These are phyloP conservation scores for Drosophila kokeensis DNA, from an alignment of 2,888 invertebrate genomes.

Conservation along the genomic window DNA sequence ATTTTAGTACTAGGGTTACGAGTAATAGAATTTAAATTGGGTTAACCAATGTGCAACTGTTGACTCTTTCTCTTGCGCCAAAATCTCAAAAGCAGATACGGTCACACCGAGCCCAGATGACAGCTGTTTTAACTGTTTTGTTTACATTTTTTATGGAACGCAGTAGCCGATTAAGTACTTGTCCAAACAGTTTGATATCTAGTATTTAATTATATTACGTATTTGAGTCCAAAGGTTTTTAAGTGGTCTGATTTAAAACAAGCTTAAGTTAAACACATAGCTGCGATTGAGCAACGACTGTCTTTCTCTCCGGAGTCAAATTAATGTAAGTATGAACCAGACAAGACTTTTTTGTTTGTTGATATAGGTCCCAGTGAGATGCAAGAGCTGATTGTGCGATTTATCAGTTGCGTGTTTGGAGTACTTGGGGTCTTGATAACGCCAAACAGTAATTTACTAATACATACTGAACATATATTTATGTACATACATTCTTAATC, in stretches of 20 bases:
- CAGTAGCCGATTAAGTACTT: slow-evolving; percentile 39
- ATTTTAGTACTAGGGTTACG: neutral
- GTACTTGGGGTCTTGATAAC: neutral
- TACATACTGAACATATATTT: neutral
- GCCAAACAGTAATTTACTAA: neutral
- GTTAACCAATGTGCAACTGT: slow-evolving; percentile 9
- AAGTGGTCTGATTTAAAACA: neutral
- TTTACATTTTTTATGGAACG: slow-evolving; percentile 49
- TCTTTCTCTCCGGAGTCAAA: neutral
- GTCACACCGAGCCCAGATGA: slow-evolving; percentile 35
- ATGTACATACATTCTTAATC: neutral
- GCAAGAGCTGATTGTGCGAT: neutral
- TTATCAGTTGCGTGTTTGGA: slow-evolving; percentile 18
- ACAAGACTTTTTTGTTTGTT: neutral
- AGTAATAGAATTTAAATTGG: neutral
- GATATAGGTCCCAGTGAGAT: neutral
- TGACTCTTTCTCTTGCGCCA: neutral
- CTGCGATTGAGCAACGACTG: slow-evolving; percentile 3
- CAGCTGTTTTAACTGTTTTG: slow-evolving; percentile 57
- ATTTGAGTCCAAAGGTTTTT: neutral
- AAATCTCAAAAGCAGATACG: slow-evolving; percentile 2
- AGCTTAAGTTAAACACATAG: neutral
- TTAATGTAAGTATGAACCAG: slow-evolving; percentile 37
- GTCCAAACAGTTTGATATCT: slow-evolving; percentile 22
- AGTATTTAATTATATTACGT: slow-evolving; percentile 7